Conservation (phyloP, 2,113 vertebrate genomes). For the Plestiodon gilberti region DNA sequence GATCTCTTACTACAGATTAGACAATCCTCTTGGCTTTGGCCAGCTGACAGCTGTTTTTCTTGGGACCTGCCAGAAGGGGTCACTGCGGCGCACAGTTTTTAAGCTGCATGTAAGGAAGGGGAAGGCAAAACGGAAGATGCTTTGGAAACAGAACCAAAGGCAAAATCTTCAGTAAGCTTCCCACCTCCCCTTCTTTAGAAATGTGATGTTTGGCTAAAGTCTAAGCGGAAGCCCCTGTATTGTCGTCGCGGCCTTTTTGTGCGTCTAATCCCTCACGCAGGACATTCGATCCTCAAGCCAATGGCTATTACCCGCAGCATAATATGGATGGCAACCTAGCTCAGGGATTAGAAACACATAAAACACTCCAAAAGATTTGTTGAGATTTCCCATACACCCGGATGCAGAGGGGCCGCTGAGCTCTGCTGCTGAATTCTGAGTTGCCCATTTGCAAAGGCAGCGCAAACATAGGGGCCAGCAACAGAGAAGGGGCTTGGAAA, state of each 20-base stretch:
- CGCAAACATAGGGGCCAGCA: background rate
- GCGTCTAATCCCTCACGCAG: background rate
- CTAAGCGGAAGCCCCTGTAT: slow-evolving; percentile 27
- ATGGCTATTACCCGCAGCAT: background rate
- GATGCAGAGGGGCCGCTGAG: slow-evolving; percentile 10
- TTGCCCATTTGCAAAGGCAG: background rate
- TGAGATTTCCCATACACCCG: slow-evolving; percentile 32
- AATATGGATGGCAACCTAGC: slow-evolving; percentile 15
- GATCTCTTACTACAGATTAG: slow-evolving; percentile 35
- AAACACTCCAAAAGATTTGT: slow-evolving; percentile 59
- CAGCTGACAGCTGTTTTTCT: slow-evolving; percentile 41
- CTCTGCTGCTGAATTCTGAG: background rate
- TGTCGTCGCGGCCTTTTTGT: slow-evolving; percentile 39
- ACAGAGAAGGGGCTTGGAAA: background rate
- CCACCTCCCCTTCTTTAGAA: background rate
- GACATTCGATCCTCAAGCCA: slow-evolving; percentile 50
- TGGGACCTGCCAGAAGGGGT: slow-evolving; percentile 19
- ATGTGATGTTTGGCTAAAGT: slow-evolving; percentile 10
- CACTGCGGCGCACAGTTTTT: fast-evolving
- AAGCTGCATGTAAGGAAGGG: background rate
- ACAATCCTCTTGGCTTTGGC: slow-evolving; percentile 24
- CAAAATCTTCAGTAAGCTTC: slow-evolving; percentile 38
- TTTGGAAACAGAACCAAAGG: slow-evolving; percentile 16
- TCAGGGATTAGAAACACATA: slow-evolving; percentile 37
- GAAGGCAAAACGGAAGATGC: background rate